A percentile compares a stretch with the other conserved stretches of the same genome.
These are phyloP conservation scores for Cryptoprocta ferox DNA, from an alignment of 2,797 vertebrate species.

Conservation along the genomic window DNA sequence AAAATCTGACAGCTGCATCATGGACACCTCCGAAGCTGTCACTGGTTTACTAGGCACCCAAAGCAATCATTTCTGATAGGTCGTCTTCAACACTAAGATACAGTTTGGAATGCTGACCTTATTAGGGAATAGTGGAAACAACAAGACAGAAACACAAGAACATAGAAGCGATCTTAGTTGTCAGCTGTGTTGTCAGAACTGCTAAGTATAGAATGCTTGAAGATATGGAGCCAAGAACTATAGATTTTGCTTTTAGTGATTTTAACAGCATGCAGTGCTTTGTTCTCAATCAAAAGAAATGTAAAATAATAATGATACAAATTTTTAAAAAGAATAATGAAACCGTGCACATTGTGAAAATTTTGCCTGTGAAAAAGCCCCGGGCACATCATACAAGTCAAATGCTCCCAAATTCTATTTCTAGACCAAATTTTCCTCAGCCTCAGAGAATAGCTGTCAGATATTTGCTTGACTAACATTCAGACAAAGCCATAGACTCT, in stretches of 20 bases:
- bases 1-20: conserved; percentile 54
- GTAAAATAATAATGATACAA: conserved; percentile 73
- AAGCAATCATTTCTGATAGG: conserved; percentile 56
- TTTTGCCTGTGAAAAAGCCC: conserved; percentile 49
- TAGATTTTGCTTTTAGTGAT: conserved; percentile 48
- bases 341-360: conserved; percentile 1
- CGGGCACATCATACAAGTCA: conserved; percentile 32
- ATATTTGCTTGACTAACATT: conserved; percentile 26
- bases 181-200: background rate
- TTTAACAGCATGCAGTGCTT: conserved; percentile 45
- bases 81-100: background rate
- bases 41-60: conserved; percentile 28
- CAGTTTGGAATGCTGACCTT: conserved; percentile 29
- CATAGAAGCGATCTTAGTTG: background rate
- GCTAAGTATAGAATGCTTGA: background rate
- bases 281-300: conserved; percentile 64
- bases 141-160: background rate
- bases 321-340: conserved; percentile 60
- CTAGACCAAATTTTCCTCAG: conserved; percentile 32
- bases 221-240: background rate
- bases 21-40: conserved; percentile 19
- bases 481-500: background rate
- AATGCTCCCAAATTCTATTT: conserved; percentile 61
- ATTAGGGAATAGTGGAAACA: conserved; percentile 5
- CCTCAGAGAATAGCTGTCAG: conserved; percentile 65